A percentile compares a stretch with the other conserved stretches of the same genome.
Evolutionary conservation across 2,888 invertebrate genomes (phyloP).

Genomic region (Drosophila hamatofila): DNA sequence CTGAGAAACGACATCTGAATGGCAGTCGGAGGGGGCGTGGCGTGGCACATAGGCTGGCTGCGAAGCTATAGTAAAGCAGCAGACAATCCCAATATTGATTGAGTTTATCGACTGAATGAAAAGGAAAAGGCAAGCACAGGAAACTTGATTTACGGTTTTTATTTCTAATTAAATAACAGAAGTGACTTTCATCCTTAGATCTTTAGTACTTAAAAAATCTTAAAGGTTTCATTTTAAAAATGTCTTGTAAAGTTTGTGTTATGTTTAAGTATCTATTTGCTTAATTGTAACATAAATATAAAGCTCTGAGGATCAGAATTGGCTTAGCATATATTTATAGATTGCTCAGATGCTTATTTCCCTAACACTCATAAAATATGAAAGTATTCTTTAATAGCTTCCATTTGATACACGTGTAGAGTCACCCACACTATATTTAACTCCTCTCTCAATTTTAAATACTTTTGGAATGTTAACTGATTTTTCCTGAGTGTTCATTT

Average conservation of each 20-base stretch:
- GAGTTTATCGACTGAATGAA: slow-evolving; percentile 5
- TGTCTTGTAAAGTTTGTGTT: too few species aligned
- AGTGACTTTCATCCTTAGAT: neutral
- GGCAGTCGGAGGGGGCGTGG: neutral
- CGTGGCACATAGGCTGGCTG: slow-evolving; percentile 6
- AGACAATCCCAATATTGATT: slow-evolving; percentile 39
- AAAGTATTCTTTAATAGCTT: neutral
- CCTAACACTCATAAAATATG: neutral
- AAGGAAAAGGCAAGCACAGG: neutral
- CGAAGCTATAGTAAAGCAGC: slow-evolving; percentile 49
- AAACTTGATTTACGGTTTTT: neutral
- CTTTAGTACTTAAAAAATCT: neutral
- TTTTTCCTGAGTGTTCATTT: neutral
- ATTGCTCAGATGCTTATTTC: neutral
- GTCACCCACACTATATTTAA: neutral
- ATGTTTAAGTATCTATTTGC: too few species aligned
- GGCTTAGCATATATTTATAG: too few species aligned
- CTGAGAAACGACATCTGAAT: slow-evolving; percentile 25
- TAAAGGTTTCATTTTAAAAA: neutral
- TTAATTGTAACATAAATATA: too few species aligned
- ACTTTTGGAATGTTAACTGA: neutral
- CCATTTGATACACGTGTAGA: neutral
- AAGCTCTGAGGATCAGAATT: too few species aligned
- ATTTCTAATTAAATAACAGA: neutral
- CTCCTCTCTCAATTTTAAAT: neutral